Conservation (phyloP, 2,888 invertebrate genomes). For the Polydesmus complanatus region DNA sequence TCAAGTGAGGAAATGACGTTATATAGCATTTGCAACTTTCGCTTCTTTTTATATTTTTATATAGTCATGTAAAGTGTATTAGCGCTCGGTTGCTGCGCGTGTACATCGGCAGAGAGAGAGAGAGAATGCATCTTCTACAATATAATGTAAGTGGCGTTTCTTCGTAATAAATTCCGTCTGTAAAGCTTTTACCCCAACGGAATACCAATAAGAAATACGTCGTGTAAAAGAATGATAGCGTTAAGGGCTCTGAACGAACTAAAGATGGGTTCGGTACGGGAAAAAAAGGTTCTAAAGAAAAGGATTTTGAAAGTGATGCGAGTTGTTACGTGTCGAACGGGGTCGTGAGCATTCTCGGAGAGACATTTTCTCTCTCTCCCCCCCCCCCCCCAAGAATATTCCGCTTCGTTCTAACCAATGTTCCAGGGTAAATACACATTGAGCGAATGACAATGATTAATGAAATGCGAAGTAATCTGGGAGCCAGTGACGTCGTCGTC, state of each 20-base stretch:
- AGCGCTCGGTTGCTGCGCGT: too few species aligned
- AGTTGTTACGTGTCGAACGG: background rate
- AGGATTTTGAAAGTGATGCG: background rate
- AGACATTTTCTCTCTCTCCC: background rate
- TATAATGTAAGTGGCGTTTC: background rate
- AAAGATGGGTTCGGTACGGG: background rate
- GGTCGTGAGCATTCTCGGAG: background rate
- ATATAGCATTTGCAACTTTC: too few species aligned
- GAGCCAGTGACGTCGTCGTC: too few species aligned
- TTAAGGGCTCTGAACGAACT: background rate
- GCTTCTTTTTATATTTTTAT: too few species aligned
- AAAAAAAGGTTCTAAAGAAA: background rate
- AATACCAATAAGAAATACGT: background rate
- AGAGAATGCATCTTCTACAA: too few species aligned
- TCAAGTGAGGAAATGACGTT: too few species aligned
- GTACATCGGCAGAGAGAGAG: too few species aligned
- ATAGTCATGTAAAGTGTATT: too few species aligned
- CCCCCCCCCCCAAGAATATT: too few species aligned
- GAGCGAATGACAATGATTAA: background rate
- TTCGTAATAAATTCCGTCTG: background rate
- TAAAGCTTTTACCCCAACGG: background rate
- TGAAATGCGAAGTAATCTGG: background rate
- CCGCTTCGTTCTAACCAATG: too few species aligned
- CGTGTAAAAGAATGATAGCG: background rate
- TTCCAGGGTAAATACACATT: too few species aligned